phyloP scores from a whole-genome alignment of 1,140 invertebrate genomes.

The Rhopalosiphum padi region DNA sequence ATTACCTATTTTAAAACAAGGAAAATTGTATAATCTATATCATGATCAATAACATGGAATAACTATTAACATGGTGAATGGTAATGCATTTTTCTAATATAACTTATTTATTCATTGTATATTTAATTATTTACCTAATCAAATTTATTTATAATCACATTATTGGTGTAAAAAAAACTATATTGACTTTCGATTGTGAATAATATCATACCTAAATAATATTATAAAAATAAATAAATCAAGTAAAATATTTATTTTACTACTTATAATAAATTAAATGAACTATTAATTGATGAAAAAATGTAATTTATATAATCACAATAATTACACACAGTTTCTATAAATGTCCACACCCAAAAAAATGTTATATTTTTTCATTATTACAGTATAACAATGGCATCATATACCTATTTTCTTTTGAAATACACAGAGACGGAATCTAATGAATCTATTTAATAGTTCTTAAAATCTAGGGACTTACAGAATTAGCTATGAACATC shows the following conservation, averaged over 20 bases:
- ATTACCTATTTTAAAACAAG: not conserved
- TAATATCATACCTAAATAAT: not conserved
- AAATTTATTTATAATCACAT: not conserved
- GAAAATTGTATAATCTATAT: not conserved
- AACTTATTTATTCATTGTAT: not conserved
- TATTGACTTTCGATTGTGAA: not conserved
- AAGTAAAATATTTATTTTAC: not conserved
- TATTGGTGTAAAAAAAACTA: not conserved
- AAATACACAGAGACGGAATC: not conserved
- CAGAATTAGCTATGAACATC: not conserved
- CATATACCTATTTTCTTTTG: not conserved
- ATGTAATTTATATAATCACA: not conserved
- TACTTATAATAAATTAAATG: not conserved
- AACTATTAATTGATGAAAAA: not conserved
- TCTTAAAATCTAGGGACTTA: not conserved
- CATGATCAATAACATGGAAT: not conserved
- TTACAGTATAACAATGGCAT: not conserved
- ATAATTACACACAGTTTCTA: not conserved
- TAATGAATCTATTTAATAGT: not conserved
- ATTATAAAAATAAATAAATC: not conserved
- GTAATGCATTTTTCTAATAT: not conserved
- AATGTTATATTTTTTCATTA: not conserved
- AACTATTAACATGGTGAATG: not conserved
- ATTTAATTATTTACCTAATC: not conserved
- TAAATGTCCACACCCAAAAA: not conserved